phyloP scores from a whole-genome alignment of 2,797 vertebrate species.

The Hemibagrus guttatus region DNA sequence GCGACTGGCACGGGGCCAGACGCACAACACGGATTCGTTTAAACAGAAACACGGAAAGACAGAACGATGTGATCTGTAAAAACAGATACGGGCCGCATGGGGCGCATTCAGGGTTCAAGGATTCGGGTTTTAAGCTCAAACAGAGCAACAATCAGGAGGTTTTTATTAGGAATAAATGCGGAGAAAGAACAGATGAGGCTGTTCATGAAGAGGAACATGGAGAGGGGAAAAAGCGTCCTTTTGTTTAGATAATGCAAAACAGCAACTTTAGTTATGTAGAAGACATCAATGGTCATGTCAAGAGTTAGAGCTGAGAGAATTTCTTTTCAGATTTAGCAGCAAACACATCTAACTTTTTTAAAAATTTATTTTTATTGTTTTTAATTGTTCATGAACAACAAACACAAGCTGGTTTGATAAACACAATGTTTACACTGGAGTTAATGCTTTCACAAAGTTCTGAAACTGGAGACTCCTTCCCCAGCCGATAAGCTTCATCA shows the following conservation, averaged over 20 bases:
- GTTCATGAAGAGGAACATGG: not conserved
- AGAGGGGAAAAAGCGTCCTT: not conserved
- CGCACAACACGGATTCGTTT: not conserved
- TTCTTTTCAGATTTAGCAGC: too few species aligned
- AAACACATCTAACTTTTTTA: too few species aligned
- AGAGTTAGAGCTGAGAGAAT: too few species aligned
- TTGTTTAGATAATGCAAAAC: not conserved
- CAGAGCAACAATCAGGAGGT: not conserved
- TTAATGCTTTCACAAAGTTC: not conserved
- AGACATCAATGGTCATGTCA: too few species aligned
- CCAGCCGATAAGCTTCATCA: too few species aligned
- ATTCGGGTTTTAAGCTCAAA: not conserved
- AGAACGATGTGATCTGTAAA: not conserved
- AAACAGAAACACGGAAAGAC: not conserved
- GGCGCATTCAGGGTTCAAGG: not conserved
- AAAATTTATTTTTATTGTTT: not conserved
- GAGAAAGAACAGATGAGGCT: not conserved
- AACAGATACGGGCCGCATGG: not conserved
- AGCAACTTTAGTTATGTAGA: too few species aligned
- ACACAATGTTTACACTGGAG: too few species aligned
- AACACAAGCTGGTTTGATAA: not conserved
- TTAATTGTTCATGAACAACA: not conserved
- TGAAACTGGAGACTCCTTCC: not conserved
- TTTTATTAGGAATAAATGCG: not conserved
- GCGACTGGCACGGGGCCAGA: conserved; percentile 49